phyloP scores from a whole-genome alignment of 1,140 invertebrate genomes.

The Samia ricini region DNA sequence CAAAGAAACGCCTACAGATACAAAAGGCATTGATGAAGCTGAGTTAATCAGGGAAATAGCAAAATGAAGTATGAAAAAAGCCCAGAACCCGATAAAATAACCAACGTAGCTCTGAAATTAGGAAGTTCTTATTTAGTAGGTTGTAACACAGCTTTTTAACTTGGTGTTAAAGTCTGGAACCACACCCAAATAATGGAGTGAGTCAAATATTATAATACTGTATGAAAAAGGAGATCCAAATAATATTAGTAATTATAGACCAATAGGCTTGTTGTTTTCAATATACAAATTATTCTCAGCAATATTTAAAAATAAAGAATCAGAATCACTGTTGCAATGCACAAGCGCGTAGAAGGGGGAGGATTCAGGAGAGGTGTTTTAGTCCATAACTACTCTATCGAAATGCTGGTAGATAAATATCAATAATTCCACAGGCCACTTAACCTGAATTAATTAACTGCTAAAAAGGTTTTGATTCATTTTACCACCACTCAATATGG shows the following conservation, averaged over 20 bases:
- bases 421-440: constrained; percentile 2
- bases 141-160: too few species aligned
- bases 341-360: constrained; percentile 2
- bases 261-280: constrained; percentile 1
- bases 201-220: too few species aligned
- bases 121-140: too few species aligned
- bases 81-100: background rate
- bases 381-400: constrained; percentile 3
- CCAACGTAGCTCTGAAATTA: too few species aligned
- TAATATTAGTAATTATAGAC: constrained; percentile 1
- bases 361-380: constrained; percentile 4
- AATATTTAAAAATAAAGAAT: constrained; percentile 2
- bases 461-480: background rate
- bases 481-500: too few species aligned
- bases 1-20: too few species aligned
- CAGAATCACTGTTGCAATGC: background rate
- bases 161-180: too few species aligned
- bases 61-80: background rate
- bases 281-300: constrained; percentile 10
- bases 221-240: too few species aligned
- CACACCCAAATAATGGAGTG: too few species aligned
- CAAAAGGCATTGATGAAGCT: background rate
- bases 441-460: constrained; percentile 11
- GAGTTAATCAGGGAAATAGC: background rate
- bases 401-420: constrained; percentile 3